Evolutionary conservation across 2,113 vertebrate genomes (phyloP), one percentile per base, ranked within the genome.

Genomic region (Aspidoscelis tigris): DNA sequence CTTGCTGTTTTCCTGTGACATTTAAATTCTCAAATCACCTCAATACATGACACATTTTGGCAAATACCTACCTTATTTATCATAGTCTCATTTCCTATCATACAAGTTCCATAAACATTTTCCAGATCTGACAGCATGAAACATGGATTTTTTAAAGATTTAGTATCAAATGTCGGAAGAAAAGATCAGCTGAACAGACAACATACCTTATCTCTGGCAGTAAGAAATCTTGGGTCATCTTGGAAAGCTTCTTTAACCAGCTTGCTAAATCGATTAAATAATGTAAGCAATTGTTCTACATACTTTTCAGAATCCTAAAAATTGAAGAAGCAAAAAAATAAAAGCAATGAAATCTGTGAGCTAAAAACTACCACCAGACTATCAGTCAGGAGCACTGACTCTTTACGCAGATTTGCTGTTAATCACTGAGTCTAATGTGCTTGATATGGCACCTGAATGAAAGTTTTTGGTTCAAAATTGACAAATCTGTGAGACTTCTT

Each of bases 261-360:
- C 86, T 97, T 98, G 95, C 99, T 99, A 96, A 99, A 99, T 93
- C 98, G 97, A 95, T 99, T 99, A 93, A 99, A 99, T 78, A 99
- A 92, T 0, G 98, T 99, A 86, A 99, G 98, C 92, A 99, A 96
- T 90, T 99, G 99, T 89, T 99, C 98, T 93, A 99, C 99, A 0
- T 99, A 99, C 91, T 99, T 99, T 94, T 99, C 99, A 24, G 99
- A 99, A 94, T 99, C 99, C 99, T 99, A 78, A 61, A 76, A 89
- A 81, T 78, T 71, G 90, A 83, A 90, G 24, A 88, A 82, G 83
- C 3, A 92, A 87, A 81, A 86, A 91, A 76, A 84, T 75, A 71
- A 78, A 81, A 75, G 80, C 11, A 74, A 21, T 7, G 21, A 83
- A 64, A 65, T 21, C 65, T 41, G 55, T 44, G 41, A 64, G 53